Percentiles rank a stretch among this genome's conserved stretches.
Evolutionary conservation across 2,113 vertebrate species (phyloP).

Genomic region (Columba janthina): DNA sequence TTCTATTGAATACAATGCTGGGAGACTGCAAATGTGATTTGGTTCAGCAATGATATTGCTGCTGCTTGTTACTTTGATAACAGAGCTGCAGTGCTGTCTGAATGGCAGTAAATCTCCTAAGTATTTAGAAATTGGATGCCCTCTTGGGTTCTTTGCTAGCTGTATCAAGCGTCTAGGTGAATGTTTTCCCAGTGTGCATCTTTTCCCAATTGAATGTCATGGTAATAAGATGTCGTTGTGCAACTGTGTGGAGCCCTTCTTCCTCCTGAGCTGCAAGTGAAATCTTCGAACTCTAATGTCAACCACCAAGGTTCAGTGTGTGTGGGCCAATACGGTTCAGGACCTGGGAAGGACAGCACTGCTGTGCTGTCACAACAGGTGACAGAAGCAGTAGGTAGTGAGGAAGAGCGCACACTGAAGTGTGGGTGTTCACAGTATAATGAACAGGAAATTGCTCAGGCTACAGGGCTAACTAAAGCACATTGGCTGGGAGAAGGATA

Average conservation of each 20-base stretch:
- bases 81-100: not conserved
- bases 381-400: not conserved
- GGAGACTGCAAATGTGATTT: constrained; percentile 25
- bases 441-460: not conserved
- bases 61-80: constrained; percentile 40
- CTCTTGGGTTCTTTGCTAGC: not conserved
- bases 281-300: not conserved
- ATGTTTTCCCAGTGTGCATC: not conserved
- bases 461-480: not conserved
- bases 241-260: not conserved
- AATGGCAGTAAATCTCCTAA: not conserved
- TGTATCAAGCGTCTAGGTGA: not conserved
- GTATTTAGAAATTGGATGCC: not conserved
- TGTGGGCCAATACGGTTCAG: not conserved
- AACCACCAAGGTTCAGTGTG: not conserved
- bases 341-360: not conserved
- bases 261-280: not conserved
- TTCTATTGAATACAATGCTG: constrained; percentile 10
- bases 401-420: not conserved
- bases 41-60: not conserved
- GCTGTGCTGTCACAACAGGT: not conserved
- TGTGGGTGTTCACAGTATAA: not conserved
- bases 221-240: not conserved
- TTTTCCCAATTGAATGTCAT: not conserved
- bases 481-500: not conserved